Conservation (phyloP, 2,113 vertebrate species). For the Chlorodrepanis virens region DNA sequence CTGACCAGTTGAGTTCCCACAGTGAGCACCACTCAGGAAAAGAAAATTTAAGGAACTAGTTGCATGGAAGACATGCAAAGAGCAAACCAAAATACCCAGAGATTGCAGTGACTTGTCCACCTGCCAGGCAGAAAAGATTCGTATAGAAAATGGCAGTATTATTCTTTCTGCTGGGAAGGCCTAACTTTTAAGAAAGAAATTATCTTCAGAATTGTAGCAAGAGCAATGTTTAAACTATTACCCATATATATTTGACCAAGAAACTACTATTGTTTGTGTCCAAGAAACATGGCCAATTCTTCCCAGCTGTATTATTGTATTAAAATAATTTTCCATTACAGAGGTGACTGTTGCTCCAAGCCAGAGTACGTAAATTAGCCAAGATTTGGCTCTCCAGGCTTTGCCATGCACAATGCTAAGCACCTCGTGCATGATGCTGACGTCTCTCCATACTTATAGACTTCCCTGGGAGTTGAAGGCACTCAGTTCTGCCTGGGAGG, state of each 20-base stretch:
- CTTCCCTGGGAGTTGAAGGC: slow-evolving; percentile 58
- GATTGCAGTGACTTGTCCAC: not conserved
- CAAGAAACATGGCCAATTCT: slow-evolving; percentile 45
- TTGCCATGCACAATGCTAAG: slow-evolving; percentile 25
- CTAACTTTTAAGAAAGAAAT: not conserved
- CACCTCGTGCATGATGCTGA: slow-evolving; percentile 50
- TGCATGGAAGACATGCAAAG: not conserved
- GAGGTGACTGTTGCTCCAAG: slow-evolving; percentile 52
- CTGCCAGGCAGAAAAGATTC: not conserved
- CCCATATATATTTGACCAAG: not conserved
- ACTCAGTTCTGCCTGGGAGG: slow-evolving; percentile 25
- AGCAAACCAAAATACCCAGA: not conserved
- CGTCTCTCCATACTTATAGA: not conserved
- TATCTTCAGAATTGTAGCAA: not conserved
- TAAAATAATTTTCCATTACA: slow-evolving; percentile 61
- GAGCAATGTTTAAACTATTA: not conserved
- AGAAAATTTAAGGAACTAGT: not conserved
- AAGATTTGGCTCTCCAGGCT: slow-evolving; percentile 44
- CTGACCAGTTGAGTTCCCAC: not conserved
- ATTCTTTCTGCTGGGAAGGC: not conserved
- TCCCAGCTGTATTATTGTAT: slow-evolving; percentile 58
- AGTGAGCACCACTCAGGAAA: not conserved
- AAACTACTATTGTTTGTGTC: not conserved
- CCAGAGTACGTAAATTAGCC: slow-evolving; percentile 15
- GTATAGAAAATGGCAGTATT: not conserved